Evolutionary conservation across 2,888 invertebrate genomes (phyloP).

Genomic region (Callimorpha dominula): DNA sequence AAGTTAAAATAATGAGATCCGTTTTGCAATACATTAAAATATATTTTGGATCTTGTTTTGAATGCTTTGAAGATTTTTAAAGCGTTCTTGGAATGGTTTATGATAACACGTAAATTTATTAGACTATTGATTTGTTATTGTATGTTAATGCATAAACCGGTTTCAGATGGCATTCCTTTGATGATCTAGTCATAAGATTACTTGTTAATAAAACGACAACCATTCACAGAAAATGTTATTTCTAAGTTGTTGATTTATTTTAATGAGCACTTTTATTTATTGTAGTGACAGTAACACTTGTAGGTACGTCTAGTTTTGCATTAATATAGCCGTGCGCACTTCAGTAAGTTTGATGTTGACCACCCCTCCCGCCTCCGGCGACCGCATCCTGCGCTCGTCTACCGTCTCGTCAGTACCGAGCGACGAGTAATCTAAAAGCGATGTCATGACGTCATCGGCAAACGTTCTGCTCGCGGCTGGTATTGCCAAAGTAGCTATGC

Average conservation of each 20-base stretch:
- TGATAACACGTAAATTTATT: neutral
- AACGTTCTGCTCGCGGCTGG: too few relatives aligned
- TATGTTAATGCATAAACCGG: neutral
- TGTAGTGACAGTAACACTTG: too few relatives aligned
- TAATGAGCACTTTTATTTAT: too few relatives aligned
- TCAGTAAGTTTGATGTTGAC: too few relatives aligned
- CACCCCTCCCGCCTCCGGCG: too few relatives aligned
- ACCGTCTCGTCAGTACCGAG: too few relatives aligned
- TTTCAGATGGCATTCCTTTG: neutral
- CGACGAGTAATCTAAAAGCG: too few relatives aligned
- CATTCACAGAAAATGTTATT: neutral
- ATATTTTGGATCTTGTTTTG: neutral
- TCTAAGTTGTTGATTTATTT: neutral
- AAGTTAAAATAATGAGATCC: neutral
- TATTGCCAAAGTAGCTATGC: too few relatives aligned
- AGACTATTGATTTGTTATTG: neutral
- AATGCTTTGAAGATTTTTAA: neutral
- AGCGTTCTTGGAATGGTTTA: neutral
- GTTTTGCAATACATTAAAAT: slow-evolving; percentile 1
- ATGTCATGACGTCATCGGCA: too few relatives aligned
- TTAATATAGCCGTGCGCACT: too few relatives aligned
- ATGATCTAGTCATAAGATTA: neutral
- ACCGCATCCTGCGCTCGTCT: too few relatives aligned
- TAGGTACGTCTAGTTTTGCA: too few relatives aligned
- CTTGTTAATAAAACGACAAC: neutral